Conservation (phyloP, 2,113 vertebrate species). For the Loxodonta africana region DNA sequence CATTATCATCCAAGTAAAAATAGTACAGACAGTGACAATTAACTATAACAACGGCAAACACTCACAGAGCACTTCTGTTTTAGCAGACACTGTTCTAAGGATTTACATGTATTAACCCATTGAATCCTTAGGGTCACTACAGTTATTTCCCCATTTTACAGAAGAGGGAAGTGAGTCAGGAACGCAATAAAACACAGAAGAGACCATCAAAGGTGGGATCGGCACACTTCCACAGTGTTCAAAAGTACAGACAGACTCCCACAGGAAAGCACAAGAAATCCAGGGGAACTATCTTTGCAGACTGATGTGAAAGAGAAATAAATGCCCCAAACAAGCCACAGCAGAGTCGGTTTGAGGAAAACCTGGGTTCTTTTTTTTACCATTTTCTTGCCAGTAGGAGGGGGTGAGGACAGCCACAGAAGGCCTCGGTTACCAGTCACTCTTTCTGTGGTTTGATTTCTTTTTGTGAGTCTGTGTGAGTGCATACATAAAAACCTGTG, state of each 20-base stretch:
- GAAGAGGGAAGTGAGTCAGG: neutral
- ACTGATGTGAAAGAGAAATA: neutral
- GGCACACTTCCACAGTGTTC: neutral
- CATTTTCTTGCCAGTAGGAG: too few relatives aligned
- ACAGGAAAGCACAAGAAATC: neutral
- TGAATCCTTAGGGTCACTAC: rapidly evolving
- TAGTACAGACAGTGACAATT: neutral
- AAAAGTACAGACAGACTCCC: too few relatives aligned
- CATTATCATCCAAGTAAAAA: neutral
- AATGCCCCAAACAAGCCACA: neutral
- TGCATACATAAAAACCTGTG: neutral
- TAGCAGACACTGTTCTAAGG: neutral
- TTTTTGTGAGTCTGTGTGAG: neutral
- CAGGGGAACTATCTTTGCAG: neutral
- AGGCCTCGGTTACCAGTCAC: neutral
- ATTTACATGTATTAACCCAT: neutral
- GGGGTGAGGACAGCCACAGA: too few relatives aligned
- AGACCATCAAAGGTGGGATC: neutral
- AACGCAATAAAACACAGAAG: neutral
- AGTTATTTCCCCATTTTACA: neutral
- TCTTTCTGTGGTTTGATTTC: neutral
- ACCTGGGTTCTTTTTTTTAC: neutral
- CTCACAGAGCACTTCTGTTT: neutral
- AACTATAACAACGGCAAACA: neutral
- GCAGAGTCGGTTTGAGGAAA: neutral